Evolutionary conservation across 2,888 invertebrate genomes (phyloP).

Genomic region (Xestia rhomboidea): DNA sequence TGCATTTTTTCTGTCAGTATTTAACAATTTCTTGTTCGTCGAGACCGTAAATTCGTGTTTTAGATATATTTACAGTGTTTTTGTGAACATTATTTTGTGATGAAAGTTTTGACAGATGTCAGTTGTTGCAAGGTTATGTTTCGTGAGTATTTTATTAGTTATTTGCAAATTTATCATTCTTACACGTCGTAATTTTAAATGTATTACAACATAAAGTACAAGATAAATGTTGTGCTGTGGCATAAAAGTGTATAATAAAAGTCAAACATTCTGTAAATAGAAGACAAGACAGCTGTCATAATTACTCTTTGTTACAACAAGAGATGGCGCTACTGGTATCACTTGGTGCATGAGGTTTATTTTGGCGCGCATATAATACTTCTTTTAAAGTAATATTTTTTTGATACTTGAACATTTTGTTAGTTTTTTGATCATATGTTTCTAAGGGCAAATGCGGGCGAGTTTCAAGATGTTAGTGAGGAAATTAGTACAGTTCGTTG

Average conservation of each 20-base stretch:
- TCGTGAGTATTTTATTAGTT: slow-evolving; percentile 74
- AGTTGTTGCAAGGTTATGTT: slow-evolving; percentile 79
- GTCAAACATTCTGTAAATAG: slow-evolving; percentile 54
- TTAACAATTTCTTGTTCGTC: slow-evolving; percentile 66
- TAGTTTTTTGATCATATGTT: background rate
- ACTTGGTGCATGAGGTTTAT: slow-evolving; percentile 35
- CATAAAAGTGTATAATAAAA: slow-evolving; percentile 22
- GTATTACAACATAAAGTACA: slow-evolving; percentile 23
- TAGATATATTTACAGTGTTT: slow-evolving; percentile 76
- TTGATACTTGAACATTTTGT: slow-evolving; percentile 18
- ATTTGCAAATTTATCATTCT: slow-evolving; percentile 38
- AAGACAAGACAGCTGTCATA: slow-evolving; percentile 72
- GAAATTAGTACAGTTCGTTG: slow-evolving; percentile 10
- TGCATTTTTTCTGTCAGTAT: slow-evolving; percentile 72
- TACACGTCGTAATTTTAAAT: background rate
- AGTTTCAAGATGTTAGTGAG: background rate
- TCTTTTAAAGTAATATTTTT: background rate
- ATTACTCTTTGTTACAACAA: slow-evolving; percentile 56
- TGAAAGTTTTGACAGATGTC: slow-evolving; percentile 88
- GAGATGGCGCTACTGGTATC: slow-evolving; percentile 79
- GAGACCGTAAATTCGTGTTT: slow-evolving; percentile 72
- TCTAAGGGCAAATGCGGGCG: background rate
- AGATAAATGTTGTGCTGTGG: slow-evolving; percentile 9
- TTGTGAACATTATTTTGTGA: slow-evolving; percentile 89
- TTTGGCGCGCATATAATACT: background rate